Evolutionary conservation across 2,888 invertebrate species (phyloP).

Genomic region (Eremobia ochroleuca): DNA sequence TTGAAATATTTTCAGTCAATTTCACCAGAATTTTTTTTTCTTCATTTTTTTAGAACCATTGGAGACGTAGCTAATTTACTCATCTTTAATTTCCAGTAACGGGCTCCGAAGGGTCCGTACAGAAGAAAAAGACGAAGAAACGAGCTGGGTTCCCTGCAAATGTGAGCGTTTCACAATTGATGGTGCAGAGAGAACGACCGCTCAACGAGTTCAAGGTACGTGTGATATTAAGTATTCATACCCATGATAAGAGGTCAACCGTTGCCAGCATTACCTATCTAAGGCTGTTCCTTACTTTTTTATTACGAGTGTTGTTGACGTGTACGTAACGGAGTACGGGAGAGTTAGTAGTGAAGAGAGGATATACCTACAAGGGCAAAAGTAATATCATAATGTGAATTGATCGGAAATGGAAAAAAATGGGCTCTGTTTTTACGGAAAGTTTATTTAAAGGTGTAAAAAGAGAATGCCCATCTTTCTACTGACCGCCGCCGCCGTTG

Average conservation of each 20-base stretch:
- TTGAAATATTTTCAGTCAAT: neutral
- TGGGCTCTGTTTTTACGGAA: neutral
- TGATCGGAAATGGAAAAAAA: neutral
- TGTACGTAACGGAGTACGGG: conserved; percentile 19
- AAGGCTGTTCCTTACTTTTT: conserved; percentile 53
- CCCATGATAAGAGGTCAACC: conserved; percentile 81
- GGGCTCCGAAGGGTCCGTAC: conserved; percentile 84
- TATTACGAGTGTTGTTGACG: conserved; percentile 37
- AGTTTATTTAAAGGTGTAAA: neutral
- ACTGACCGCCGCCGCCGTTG: no score
- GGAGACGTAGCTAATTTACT: conserved; percentile 16
- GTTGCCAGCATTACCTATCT: conserved; percentile 77
- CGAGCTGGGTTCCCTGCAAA: conserved; percentile 91
- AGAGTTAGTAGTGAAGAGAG: conserved; percentile 1
- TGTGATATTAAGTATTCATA: conserved; percentile 79
- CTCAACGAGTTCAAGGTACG: conserved; percentile 89
- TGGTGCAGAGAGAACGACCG: conserved; percentile 92
- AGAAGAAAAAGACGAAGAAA: conserved; percentile 93
- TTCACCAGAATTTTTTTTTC: neutral
- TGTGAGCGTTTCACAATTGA: conserved; percentile 92
- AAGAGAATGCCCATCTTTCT: neutral
- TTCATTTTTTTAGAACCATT: neutral
- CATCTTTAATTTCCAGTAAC: conserved; percentile 73
- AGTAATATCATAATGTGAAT: neutral
- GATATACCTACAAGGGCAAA: neutral